A percentile compares a stretch with the other conserved stretches of the same genome.
These are phyloP conservation scores for Ophiothrix spiculata DNA, from an alignment of 35 echinoderm and acorn worm species.

Conservation along the genomic window DNA sequence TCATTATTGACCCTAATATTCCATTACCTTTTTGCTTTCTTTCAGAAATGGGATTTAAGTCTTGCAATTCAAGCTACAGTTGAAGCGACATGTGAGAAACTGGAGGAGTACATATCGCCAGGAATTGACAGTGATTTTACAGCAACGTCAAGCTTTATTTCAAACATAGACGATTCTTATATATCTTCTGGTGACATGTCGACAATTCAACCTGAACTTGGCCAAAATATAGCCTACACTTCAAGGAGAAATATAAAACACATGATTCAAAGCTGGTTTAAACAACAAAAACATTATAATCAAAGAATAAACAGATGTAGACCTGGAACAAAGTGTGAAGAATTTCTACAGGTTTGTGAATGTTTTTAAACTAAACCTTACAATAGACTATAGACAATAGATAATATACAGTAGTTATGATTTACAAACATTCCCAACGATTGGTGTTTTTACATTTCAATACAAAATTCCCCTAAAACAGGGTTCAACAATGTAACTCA, in stretches of 20 bases:
- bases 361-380: too few species aligned
- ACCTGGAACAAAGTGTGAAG: not conserved
- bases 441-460: too few species aligned
- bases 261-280: constrained; percentile 21
- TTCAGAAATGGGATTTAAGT: constrained; percentile 24
- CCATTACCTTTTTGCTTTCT: not conserved
- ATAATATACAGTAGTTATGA: too few species aligned
- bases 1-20: not conserved
- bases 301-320: not conserved
- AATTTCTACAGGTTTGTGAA: not conserved
- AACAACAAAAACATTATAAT: constrained; percentile 13
- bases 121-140: not conserved
- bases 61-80: constrained; percentile 3
- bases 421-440: too few species aligned
- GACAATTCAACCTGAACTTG: not conserved
- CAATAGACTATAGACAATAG: too few species aligned
- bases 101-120: not conserved
- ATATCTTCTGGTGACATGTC: not conserved
- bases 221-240: constrained; percentile 13
- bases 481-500: too few species aligned
- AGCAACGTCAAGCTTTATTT: not conserved
- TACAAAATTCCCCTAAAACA: too few species aligned
- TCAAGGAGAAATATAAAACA: constrained; percentile 1
- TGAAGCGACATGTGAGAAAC: constrained; percentile 15
- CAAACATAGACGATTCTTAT: too few species aligned